These are phyloP conservation scores for Platysteira castanea DNA, from an alignment of 2,113 vertebrate species.

Conservation along the genomic window DNA sequence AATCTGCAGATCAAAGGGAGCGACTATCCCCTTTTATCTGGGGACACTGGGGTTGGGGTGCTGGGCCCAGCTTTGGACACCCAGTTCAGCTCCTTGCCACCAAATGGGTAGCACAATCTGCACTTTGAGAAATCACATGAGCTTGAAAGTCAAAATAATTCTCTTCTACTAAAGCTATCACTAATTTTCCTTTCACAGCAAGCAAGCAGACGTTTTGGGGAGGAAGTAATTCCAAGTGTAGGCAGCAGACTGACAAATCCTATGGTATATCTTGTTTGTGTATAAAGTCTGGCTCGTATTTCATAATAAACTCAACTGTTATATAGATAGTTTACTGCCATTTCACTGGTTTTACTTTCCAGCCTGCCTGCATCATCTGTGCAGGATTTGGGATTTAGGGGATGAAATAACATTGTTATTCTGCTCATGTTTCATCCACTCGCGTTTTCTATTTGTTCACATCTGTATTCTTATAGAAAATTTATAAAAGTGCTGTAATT, in stretches of 20 bases:
- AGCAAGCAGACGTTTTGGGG: neutral
- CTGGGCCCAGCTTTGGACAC: neutral
- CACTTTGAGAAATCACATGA: neutral
- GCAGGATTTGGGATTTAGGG: neutral
- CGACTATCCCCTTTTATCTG: neutral
- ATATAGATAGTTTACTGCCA: neutral
- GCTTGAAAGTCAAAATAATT: neutral
- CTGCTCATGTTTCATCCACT: neutral
- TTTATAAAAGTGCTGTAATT: constrained; percentile 36
- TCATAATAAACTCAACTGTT: neutral
- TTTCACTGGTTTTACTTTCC: neutral
- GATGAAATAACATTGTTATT: constrained; percentile 23
- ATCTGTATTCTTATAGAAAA: constrained; percentile 44
- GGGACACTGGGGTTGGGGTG: no score
- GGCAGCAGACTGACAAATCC: neutral
- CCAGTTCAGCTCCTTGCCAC: neutral
- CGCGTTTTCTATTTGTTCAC: neutral
- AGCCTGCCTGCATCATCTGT: neutral
- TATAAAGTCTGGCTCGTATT: neutral
- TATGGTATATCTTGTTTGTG: neutral
- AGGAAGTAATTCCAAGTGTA: neutral
- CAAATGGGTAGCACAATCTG: neutral
- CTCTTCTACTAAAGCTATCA: neutral
- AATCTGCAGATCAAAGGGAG: neutral
- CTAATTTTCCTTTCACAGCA: neutral